Percentiles rank a stretch among this genome's conserved stretches.
Conservation (phyloP, 2,797 vertebrate genomes). For the Hoplostethus mediterraneus region DNA sequence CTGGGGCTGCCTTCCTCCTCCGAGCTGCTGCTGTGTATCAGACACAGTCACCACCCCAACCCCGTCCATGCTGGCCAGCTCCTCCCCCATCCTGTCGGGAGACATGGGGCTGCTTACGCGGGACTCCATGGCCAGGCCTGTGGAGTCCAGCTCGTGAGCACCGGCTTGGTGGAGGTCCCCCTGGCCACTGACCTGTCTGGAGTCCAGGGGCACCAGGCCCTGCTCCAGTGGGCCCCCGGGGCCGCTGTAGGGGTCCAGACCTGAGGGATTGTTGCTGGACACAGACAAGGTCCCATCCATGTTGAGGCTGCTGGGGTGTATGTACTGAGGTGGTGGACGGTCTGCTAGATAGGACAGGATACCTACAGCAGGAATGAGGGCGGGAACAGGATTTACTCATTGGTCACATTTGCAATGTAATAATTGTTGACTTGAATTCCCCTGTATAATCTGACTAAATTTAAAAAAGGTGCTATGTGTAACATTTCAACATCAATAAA, state of each 20-base stretch:
- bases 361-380: slow-evolving; percentile 78
- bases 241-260: slow-evolving; percentile 92
- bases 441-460: too few relatives aligned
- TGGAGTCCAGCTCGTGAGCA: slow-evolving; percentile 91
- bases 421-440: not conserved
- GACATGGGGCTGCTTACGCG: slow-evolving; percentile 97
- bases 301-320: slow-evolving; percentile 95
- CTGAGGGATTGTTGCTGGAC: slow-evolving; percentile 88
- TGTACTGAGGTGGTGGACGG: slow-evolving; percentile 97
- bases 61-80: slow-evolving; percentile 90
- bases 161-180: slow-evolving; percentile 89
- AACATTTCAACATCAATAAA: too few relatives aligned
- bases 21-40: slow-evolving; percentile 84
- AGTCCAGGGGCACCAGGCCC: slow-evolving; percentile 93
- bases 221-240: slow-evolving; percentile 92
- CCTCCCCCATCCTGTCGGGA: slow-evolving; percentile 92
- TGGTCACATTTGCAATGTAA: not conserved
- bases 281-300: slow-evolving; percentile 93
- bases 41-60: slow-evolving; percentile 87
- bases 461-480: too few relatives aligned
- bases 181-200: slow-evolving; percentile 87
- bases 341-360: slow-evolving; percentile 98
- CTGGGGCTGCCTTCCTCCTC: slow-evolving; percentile 82
- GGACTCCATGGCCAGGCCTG: slow-evolving; percentile 92
- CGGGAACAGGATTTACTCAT: not conserved